A percentile compares a stretch with the other conserved stretches of the same genome.
These are phyloP conservation scores for Aleiodes testaceus DNA, from an alignment of 2,888 invertebrate genomes.

Conservation along the genomic window DNA sequence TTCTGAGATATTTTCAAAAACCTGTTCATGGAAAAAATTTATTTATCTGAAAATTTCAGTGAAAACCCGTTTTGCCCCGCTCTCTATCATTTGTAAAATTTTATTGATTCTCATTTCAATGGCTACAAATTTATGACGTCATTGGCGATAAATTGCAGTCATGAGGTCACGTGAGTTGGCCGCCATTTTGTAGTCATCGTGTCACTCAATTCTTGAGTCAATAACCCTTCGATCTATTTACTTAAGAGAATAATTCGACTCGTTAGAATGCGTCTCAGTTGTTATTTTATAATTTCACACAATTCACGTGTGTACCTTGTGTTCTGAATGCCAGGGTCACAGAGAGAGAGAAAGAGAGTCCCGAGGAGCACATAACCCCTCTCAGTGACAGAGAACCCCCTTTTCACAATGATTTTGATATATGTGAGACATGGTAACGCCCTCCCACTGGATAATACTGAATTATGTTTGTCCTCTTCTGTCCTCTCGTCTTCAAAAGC, in stretches of 20 bases:
- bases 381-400: conserved; percentile 60
- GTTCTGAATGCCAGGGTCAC: conserved; percentile 31
- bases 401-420: conserved; percentile 56
- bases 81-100: no score
- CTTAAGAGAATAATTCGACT: not conserved
- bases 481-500: conserved; percentile 45
- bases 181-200: no score
- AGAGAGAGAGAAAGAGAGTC: conserved; percentile 3
- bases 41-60: no score
- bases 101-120: no score
- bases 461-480: conserved; percentile 67
- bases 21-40: no score
- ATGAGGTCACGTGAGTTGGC: no score
- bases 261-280: not conserved
- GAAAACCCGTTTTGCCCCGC: no score
- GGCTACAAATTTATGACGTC: no score
- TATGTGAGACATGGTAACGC: conserved; percentile 61
- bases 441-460: conserved; percentile 70
- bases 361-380: conserved; percentile 33
- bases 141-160: no score
- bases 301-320: conserved; percentile 35
- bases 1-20: no score
- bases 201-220: no score
- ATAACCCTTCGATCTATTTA: no score
- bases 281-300: not conserved